These are phyloP conservation scores for Microctonus hyperodae DNA, from an alignment of 2,888 invertebrate genomes.

Conservation along the genomic window DNA sequence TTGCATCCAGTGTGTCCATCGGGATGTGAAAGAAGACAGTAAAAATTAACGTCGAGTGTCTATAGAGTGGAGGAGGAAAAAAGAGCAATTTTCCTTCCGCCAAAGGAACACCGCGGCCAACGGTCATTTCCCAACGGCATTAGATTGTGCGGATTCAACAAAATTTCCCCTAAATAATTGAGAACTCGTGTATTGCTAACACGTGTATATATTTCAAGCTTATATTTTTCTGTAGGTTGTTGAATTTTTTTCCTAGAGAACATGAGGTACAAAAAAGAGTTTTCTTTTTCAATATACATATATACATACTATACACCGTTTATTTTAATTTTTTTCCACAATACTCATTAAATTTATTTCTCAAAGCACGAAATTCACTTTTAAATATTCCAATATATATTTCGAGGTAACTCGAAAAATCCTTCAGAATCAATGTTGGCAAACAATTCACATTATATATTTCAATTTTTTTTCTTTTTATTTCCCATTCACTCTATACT, in stretches of 20 bases:
- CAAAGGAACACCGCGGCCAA: conserved; percentile 33
- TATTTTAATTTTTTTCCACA: neutral
- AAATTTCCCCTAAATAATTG: conserved; percentile 53
- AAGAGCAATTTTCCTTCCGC: conserved; percentile 47
- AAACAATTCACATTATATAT: conserved; percentile 2
- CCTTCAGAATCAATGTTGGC: neutral
- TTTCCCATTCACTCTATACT: conserved; percentile 4
- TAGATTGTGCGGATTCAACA: conserved; percentile 42
- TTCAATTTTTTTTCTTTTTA: conserved; percentile 20
- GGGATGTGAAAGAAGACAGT: conserved; percentile 39
- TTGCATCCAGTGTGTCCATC: conserved; percentile 30
- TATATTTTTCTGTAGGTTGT: conserved; percentile 7
- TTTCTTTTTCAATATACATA: neutral
- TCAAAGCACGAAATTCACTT: neutral
- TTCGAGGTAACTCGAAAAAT: neutral
- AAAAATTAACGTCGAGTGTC: conserved; percentile 33
- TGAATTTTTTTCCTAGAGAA: conserved; percentile 19
- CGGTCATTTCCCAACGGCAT: conserved; percentile 45
- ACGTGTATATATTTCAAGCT: conserved; percentile 8
- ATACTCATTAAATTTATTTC: neutral
- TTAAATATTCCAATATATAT: neutral
- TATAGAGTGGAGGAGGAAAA: conserved; percentile 23
- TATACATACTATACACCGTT: no score
- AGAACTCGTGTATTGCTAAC: conserved; percentile 40
- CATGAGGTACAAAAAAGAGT: neutral